A percentile compares a stretch with the other conserved stretches of the same genome.
Evolutionary conservation across 2,797 vertebrate genomes (phyloP).

Genomic region (Sparus aurata): DNA sequence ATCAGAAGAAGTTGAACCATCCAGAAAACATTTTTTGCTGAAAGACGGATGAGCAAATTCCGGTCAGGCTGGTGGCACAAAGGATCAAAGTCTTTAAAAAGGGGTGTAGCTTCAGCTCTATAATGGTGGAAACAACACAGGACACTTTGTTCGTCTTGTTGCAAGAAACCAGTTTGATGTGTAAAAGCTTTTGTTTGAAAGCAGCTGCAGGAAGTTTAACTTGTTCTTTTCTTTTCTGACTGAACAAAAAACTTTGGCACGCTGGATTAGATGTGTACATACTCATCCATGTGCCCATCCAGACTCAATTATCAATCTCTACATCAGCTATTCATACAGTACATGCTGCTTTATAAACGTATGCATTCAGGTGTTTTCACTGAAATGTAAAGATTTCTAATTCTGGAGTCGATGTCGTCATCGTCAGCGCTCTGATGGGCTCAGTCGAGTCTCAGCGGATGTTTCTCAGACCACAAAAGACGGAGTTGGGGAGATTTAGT

Average conservation of each 20-base stretch:
- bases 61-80: not conserved
- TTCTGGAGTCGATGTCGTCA: not conserved
- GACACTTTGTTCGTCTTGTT: constrained; percentile 10
- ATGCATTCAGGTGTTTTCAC: not conserved
- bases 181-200: constrained; percentile 14
- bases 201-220: constrained; percentile 25
- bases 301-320: constrained; percentile 3
- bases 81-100: constrained; percentile 20
- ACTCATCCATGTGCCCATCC: not conserved
- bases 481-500: constrained; percentile 39
- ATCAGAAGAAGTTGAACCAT: no score
- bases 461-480: constrained; percentile 23
- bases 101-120: constrained; percentile 11
- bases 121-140: constrained; percentile 38
- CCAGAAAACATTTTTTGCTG: not conserved
- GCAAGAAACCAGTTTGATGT: constrained; percentile 24
- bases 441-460: constrained; percentile 19
- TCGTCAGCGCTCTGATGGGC: not conserved
- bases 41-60: not conserved
- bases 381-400: not conserved
- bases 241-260: not conserved
- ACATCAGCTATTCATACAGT: not conserved
- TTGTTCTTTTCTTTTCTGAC: not conserved
- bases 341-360: not conserved
- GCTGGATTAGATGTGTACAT: no score